Percentiles rank a stretch among this genome's conserved stretches.
These are phyloP conservation scores for Ctenochaetus hawaiiensis DNA, from an alignment of 2,797 vertebrate genomes.

Conservation along the genomic window DNA sequence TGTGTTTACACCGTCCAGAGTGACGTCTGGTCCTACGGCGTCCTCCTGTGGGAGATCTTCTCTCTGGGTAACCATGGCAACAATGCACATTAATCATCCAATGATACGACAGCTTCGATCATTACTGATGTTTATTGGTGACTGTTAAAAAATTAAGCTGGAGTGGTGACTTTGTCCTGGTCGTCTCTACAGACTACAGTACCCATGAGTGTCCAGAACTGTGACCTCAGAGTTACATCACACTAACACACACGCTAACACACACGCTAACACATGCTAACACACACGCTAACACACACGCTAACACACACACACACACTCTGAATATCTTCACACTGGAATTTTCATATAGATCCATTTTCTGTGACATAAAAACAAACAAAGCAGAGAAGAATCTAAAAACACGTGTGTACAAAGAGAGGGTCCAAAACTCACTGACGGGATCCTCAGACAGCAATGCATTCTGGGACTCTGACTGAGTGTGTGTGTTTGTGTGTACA, in stretches of 20 bases:
- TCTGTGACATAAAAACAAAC: no score
- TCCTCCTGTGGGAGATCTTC: slow-evolving; percentile 98
- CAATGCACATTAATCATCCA: neutral
- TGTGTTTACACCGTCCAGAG: slow-evolving; percentile 97
- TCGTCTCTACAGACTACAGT: neutral
- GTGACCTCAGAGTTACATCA: neutral
- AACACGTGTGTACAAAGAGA: no score
- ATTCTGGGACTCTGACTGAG: neutral
- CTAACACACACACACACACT: no score
- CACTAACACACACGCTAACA: neutral
- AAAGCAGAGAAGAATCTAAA: no score
- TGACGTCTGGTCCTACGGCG: slow-evolving; percentile 97
- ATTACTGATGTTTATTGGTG: neutral
- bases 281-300: no score
- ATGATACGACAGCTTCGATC: neutral
- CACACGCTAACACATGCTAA: no score
- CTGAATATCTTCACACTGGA: no score
- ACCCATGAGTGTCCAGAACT: neutral
- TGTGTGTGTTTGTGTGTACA: neutral
- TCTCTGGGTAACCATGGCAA: slow-evolving; percentile 88
- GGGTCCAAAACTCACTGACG: neutral
- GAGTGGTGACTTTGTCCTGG: neutral
- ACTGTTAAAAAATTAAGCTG: neutral
- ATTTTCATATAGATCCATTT: no score
- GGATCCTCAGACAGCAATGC: neutral